phyloP scores from a whole-genome alignment of 64 coral and sea anemone genomes.

The Montipora efflorescens region DNA sequence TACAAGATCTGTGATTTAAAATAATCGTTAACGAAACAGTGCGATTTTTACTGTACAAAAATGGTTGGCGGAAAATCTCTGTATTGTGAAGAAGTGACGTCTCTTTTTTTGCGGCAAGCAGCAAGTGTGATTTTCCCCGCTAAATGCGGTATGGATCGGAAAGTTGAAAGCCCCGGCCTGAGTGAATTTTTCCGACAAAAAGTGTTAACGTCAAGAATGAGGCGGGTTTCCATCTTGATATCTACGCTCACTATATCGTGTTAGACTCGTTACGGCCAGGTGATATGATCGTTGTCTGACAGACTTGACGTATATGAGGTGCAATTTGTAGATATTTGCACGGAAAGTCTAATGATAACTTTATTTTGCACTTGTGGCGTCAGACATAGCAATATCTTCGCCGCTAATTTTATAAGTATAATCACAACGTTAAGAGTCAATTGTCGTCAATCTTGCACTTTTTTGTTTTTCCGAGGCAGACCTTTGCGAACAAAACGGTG shows the following conservation, averaged over 20 bases:
- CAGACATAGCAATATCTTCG: not conserved
- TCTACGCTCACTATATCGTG: not conserved
- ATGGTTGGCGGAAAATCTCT: not conserved
- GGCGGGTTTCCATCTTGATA: not conserved
- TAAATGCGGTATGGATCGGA: constrained; percentile 19
- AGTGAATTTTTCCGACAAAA: constrained; percentile 35
- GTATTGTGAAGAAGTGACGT: constrained; percentile 9
- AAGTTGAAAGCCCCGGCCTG: not conserved
- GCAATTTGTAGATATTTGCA: not conserved
- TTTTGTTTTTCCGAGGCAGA: too few relatives aligned
- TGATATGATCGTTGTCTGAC: not conserved
- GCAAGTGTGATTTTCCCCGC: constrained; percentile 8
- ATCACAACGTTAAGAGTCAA: too few relatives aligned
- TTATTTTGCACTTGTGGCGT: not conserved
- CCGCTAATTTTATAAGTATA: not conserved
- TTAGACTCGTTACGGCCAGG: not conserved
- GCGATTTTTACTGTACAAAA: not conserved
- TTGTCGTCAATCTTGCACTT: too few relatives aligned
- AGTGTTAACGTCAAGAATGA: constrained; percentile 45
- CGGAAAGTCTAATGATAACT: not conserved
- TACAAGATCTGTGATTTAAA: not conserved
- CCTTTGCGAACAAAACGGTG: not conserved
- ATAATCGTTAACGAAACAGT: not conserved
- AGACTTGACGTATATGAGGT: not conserved
- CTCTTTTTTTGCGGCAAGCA: not conserved